Base-by-base conservation (phyloP, 1,140 invertebrate species). In the Heliconius hewitsoni region DNA sequence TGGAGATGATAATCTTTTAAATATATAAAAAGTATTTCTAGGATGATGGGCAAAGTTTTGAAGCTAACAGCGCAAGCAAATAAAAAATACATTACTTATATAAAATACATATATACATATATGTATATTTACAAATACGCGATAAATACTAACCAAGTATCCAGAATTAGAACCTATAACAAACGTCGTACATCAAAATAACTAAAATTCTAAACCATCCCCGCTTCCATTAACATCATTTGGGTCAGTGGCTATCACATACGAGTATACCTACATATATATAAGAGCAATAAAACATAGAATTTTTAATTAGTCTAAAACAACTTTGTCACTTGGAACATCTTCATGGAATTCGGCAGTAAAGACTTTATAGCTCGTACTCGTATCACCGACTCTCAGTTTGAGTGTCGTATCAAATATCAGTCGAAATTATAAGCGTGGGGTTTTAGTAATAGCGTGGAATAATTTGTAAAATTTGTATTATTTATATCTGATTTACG, bases 331-430 rank as follows among this genome's bases (percentile, higher is more conserved):
- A 19, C 74, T 77, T 72, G 71, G 1, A 50, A 77, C 46, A 34
- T 77, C 75, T 76, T 52, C 73, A 57, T 66, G 79, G 76, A 34
- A 77, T 78, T 57, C 66, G 77, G 75, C 74, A 79, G 75, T 82
- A 79, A 82, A 82, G 74, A 71, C 55, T 79, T 82, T 82, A 82
- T 79, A 71, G 75, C 57, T 72, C 27, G 78, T 74, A 42, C 57
- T 72, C 27, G 78, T 74, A 77, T 79, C 78, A 78, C 72, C 71
- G 57, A 78, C 77, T 70, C 80, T 71, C 71, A 70, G 66, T 76
- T 78, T 74, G 55, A 82, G 81, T 79, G 75, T 72, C 78, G 78
- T 79, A 82, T 82, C 81, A 82, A 82, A 82, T 82, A 79, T 79
- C 81, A 82, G 74, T 82, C 74, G 60, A 57, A 76, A 71, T 71